Evolutionary conservation across 2,888 invertebrate genomes (phyloP), one percentile per base, ranked within the genome.

Genomic region (Ferdinandea cuprea): DNA sequence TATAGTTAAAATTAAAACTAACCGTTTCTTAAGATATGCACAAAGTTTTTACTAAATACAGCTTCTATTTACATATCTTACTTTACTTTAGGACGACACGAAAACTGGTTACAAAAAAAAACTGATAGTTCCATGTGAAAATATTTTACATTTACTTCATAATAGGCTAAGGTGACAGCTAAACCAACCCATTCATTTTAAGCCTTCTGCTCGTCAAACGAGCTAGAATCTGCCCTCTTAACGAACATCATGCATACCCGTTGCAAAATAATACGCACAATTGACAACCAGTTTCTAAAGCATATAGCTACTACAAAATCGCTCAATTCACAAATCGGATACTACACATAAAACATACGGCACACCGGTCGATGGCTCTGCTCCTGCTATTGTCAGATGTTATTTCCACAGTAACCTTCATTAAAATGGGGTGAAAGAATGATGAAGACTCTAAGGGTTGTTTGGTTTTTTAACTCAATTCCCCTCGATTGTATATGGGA

Each of bases 361-460:
- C 63, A 73, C 83, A 78, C 78, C 83, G 72, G 83, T 73, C 73
- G 78, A 52, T 6, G 13, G 28, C 15, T 65, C 35, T 61, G 63
- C 46, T 48, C 11, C 44, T 54, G 44, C 44, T 56, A 30, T 30
- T 71, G 56, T 25, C 52, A 56, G 77, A 83, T 83, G 78, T 83
- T 61, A 42, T 52, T 68, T 83, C 61, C 58, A 65, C 58, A 69
- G 69, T 73, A 68, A 73, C 83, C 72, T 83, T 83, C 73, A 63
- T 58, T 68, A 78, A 83, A 78, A 66, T 78, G 72, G 77, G 83
- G 83, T 83, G 72, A 83, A 83, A 83, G 83, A 73, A 83, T 78
- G 72, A 83, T 78, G 78, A 73, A 72, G 56, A 50, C 59, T 73
- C 72, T 61, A 50, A 83, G 83, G 83, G 83, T 78, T 72, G 71